Evolutionary conservation across 2,113 vertebrate genomes (phyloP).

Genomic region (Sapayoa aenigma): DNA sequence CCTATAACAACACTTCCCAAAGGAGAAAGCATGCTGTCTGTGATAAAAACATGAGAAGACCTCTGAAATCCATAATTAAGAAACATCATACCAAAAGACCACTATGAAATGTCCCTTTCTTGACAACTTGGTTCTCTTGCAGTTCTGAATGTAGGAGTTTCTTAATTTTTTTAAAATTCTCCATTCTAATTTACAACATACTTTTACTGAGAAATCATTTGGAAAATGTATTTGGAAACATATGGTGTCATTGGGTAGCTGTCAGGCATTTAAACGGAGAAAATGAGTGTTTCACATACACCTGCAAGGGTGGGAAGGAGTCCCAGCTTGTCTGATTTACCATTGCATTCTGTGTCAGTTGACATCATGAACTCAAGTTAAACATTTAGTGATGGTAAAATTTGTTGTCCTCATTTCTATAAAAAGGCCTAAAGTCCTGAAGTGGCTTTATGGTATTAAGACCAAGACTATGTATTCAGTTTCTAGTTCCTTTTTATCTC

Average conservation of each 20-base stretch:
- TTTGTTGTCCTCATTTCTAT: not conserved
- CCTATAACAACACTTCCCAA: not conserved
- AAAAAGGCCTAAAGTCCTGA: fast-evolving
- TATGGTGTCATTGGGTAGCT: not conserved
- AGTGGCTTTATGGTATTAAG: not conserved
- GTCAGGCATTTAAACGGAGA: not conserved
- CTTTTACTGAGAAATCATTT: not conserved
- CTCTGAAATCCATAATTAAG: not conserved
- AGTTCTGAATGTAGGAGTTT: not conserved
- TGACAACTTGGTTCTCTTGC: not conserved
- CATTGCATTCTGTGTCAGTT: not conserved
- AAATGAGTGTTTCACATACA: not conserved
- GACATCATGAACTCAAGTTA: not conserved
- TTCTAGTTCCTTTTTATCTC: not conserved
- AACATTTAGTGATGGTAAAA: not conserved
- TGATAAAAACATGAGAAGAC: not conserved
- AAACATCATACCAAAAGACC: not conserved
- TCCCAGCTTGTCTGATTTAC: not conserved
- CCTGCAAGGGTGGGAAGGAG: not conserved
- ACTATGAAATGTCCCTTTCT: not conserved
- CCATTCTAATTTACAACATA: not conserved
- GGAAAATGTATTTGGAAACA: not conserved
- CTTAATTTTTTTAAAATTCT: not conserved
- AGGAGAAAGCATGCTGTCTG: not conserved
- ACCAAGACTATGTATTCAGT: fast-evolving